Conservation (phyloP, 2,113 vertebrate genomes). For the Xenopus laevis region DNA sequence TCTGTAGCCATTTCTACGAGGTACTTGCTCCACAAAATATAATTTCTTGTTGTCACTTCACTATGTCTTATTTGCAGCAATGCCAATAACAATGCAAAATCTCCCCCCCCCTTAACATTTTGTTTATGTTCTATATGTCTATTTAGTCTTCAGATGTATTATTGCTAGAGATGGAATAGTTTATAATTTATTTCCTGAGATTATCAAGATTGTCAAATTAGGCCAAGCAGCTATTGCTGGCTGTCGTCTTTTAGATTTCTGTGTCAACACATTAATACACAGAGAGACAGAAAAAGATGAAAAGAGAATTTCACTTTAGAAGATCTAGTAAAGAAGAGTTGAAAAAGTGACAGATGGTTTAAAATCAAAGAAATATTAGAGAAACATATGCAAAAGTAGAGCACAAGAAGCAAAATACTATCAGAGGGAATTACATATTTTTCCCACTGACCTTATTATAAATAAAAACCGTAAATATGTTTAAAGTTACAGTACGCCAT, state of each 20-base stretch:
- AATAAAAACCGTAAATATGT: neutral
- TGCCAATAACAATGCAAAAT: too few relatives aligned
- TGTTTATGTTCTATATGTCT: neutral
- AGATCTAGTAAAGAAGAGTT: neutral
- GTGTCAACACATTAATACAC: neutral
- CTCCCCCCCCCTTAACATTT: neutral
- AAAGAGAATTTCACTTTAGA: neutral
- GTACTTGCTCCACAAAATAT: too few relatives aligned
- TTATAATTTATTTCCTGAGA: neutral
- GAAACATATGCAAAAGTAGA: constrained; percentile 4
- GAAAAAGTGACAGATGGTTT: constrained; percentile 12
- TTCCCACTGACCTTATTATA: neutral
- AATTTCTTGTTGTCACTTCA: too few relatives aligned
- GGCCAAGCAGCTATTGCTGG: neutral
- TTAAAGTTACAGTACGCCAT: neutral
- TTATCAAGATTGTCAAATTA: neutral
- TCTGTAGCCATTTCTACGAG: too few relatives aligned
- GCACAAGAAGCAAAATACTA: neutral
- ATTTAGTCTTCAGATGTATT: neutral
- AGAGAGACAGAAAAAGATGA: neutral
- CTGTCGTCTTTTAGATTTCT: neutral
- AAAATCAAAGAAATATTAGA: neutral
- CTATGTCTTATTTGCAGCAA: too few relatives aligned
- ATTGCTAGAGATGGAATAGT: neutral
- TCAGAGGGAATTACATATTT: constrained; percentile 9